Conservation (phyloP, 1,140 invertebrate genomes). For the Megathymus violae region DNA sequence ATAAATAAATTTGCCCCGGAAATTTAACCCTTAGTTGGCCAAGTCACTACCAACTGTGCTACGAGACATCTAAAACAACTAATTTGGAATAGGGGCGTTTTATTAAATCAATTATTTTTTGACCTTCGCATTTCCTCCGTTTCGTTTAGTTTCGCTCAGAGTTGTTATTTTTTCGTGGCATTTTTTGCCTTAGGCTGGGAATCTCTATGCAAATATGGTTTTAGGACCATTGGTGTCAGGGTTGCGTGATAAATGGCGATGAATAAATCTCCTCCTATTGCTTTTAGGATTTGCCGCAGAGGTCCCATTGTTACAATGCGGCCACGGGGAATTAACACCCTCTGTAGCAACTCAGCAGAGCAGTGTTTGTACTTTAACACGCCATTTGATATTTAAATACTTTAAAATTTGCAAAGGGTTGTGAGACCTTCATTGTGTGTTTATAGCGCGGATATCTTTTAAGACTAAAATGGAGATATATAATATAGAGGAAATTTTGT, state of each 20-base stretch:
- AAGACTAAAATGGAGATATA: too few species aligned
- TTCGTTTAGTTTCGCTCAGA: conserved; percentile 9
- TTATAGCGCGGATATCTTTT: too few species aligned
- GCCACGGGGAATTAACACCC: background rate
- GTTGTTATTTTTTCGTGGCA: background rate
- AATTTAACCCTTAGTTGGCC: too few species aligned
- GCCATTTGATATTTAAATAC: background rate
- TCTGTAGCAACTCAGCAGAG: background rate
- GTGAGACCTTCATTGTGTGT: too few species aligned
- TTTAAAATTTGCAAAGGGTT: background rate
- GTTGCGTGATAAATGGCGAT: conserved; percentile 24
- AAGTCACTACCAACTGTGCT: too few species aligned
- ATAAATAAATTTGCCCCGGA: too few species aligned
- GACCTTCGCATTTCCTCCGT: background rate
- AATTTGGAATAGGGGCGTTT: too few species aligned
- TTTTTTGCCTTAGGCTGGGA: conserved; percentile 4
- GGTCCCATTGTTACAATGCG: conserved; percentile 7
- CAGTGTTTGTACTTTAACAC: background rate
- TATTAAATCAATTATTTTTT: background rate
- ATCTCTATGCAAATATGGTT: conserved; percentile 33
- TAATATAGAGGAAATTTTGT: too few species aligned
- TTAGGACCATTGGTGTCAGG: conserved; percentile 20
- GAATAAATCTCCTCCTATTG: conserved; percentile 32
- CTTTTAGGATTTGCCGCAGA: conserved; percentile 18
- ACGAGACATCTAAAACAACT: background rate